phyloP scores from a whole-genome alignment of 2,888 invertebrate species.

The Periphyllus acericola region DNA sequence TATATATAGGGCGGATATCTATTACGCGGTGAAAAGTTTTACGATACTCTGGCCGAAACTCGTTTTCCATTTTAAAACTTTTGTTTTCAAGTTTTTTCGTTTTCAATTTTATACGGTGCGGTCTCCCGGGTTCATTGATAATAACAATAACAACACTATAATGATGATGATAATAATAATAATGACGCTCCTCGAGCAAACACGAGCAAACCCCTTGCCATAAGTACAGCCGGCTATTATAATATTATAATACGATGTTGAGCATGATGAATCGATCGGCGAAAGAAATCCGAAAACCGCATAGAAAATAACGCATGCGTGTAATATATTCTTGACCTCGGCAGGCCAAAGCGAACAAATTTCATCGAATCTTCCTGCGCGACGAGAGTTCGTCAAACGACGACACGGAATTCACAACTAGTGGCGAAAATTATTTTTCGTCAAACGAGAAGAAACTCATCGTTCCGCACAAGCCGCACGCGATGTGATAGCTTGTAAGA shows the following conservation, averaged over 20 bases:
- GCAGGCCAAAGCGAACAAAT: too few species aligned
- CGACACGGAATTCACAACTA: too few species aligned
- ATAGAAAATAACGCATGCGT: background rate
- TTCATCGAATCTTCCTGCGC: background rate
- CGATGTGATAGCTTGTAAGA: too few species aligned
- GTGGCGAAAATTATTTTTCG: too few species aligned
- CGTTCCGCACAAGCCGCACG: too few species aligned
- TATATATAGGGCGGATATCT: background rate
- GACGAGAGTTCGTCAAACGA: background rate
- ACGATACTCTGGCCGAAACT: background rate
- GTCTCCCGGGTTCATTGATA: background rate
- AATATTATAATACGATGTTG: too few species aligned
- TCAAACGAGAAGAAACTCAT: too few species aligned
- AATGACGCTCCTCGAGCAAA: background rate
- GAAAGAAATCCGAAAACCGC: background rate
- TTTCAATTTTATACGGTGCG: background rate
- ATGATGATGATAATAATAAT: background rate
- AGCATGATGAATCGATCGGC: background rate
- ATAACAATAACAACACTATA: background rate
- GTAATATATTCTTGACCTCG: too few species aligned
- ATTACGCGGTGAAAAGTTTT: slow-evolving; percentile 16
- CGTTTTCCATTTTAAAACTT: slow-evolving; percentile 20
- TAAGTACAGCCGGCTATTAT: background rate
- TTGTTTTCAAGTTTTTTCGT: background rate
- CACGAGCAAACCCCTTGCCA: background rate